Base-by-base conservation (phyloP, 2,888 invertebrate genomes). In the Zhuqinia jingwanae region DNA sequence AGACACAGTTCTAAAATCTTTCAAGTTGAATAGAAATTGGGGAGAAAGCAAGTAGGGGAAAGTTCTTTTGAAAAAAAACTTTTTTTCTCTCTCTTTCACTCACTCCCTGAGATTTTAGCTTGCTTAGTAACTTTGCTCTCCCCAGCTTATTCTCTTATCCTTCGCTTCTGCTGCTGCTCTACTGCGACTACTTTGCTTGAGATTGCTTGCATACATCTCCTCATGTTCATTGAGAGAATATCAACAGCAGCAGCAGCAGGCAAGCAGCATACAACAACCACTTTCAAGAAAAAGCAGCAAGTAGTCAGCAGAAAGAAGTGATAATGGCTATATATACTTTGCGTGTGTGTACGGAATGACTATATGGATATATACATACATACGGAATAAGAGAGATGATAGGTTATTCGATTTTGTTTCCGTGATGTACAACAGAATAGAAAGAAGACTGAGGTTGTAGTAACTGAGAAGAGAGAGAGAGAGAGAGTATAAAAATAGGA, bases 21-120 rank as follows among this genome's bases (percentile, higher is more conserved):
- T 83, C 76, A 83, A 83, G 83, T 76, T 83, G 83, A 83, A 83
- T 83, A 83, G 83, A 53, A 83, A 83, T 83, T 83, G 83, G 83
- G 83, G 76, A 83, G 83, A 83, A 83, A 83, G 83, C 83, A 83
- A 83, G 83, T 76, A 76, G 83, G 83, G 83, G 83, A 83, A 83
- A 83, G 83, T 83, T 76, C 83, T 83, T 83, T 83, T 83, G 83
- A 83, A 78, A 87, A 79, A 79, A 79, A 63, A 45, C 81, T 81
- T 83, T 79, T 79, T 87, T n/a, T n/a, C n/a, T n/a, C n/a, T n/a
- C n/a, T n/a, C n/a, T n/a, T n/a, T 75, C 77, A 82, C 63, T 84
- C 82, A 78, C 58, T 79, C 84, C 63, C 84, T 73, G 60, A 84
- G 87, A 83, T 87, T 87, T 87, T 76, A 82, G 81, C 86, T 79